Evolutionary conservation across 2,797 vertebrate genomes (phyloP).

Genomic region (Labeo calbasu): DNA sequence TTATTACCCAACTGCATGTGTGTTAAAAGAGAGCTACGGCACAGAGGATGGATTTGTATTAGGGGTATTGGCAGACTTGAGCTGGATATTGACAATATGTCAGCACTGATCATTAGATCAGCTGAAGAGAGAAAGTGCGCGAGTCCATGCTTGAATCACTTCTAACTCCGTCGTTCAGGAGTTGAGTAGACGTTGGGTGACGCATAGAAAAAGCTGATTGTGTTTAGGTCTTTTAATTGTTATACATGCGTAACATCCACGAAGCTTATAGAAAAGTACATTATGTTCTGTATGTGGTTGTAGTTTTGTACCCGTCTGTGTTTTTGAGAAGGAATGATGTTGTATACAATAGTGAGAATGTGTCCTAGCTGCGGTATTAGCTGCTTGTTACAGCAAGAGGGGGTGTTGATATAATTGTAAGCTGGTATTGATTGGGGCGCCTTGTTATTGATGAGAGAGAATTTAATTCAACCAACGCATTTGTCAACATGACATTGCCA

Average conservation of each 20-base stretch:
- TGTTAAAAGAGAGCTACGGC: constrained; percentile 68
- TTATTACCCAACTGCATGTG: constrained; percentile 36
- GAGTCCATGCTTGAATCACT: constrained; percentile 24
- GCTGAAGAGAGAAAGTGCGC: constrained; percentile 57
- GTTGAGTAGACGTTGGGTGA: background rate
- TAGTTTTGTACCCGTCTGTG: constrained; percentile 15
- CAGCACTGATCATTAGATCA: constrained; percentile 81
- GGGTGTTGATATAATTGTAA: constrained; percentile 82
- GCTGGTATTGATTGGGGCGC: constrained; percentile 79
- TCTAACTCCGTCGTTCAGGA: constrained; percentile 20
- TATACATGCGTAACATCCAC: no score
- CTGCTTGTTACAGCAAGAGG: constrained; percentile 59
- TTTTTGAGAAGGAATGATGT: constrained; percentile 6
- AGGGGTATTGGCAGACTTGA: constrained; percentile 77
- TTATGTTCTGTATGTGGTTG: constrained; percentile 12
- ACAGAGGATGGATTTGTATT: constrained; percentile 77
- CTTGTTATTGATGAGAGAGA: constrained; percentile 83
- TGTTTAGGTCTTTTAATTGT: background rate
- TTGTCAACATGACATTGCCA: constrained; percentile 83
- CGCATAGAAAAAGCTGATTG: background rate
- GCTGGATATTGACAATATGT: constrained; percentile 79
- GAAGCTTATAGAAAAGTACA: background rate
- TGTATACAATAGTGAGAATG: constrained; percentile 51
- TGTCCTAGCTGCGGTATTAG: constrained; percentile 53
- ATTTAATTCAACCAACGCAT: constrained; percentile 84